Conservation (phyloP, 2,113 vertebrate species). For the Emydocephalus ijimae region DNA sequence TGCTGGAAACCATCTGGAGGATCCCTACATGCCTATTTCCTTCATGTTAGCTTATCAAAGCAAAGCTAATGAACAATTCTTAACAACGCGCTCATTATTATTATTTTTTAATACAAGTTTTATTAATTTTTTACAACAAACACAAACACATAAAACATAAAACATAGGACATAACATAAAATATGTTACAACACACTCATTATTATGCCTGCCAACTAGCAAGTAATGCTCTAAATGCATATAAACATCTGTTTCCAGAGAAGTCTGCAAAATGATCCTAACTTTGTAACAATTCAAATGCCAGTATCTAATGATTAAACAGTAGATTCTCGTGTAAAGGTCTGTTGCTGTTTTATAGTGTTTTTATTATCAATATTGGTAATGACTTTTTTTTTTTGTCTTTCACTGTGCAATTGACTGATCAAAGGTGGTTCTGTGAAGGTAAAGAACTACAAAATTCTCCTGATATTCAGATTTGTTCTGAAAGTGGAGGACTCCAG, state of each 20-base stretch:
- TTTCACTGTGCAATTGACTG: slow-evolving; percentile 43
- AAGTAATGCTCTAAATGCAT: not conserved
- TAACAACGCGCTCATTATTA: not conserved
- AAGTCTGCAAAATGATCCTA: not conserved
- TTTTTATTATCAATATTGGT: not conserved
- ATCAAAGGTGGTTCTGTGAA: slow-evolving; percentile 96
- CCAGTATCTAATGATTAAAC: not conserved
- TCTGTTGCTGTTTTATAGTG: slow-evolving; percentile 41
- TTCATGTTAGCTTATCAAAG: not conserved
- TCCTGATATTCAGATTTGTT: slow-evolving; percentile 88
- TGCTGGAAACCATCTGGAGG: not conserved
- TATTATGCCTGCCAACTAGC: not conserved
- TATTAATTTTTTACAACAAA: no score
- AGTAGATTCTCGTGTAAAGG: not conserved
- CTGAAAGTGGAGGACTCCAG: slow-evolving; percentile 81
- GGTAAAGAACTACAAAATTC: slow-evolving; percentile 87
- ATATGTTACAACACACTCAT: no score
- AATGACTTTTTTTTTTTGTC: slow-evolving; percentile 26
- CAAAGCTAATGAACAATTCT: not conserved
- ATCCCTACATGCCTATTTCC: not conserved
- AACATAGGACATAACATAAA: no score
- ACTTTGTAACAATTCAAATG: not conserved
- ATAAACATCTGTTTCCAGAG: not conserved
- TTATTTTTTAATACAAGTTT: no score
- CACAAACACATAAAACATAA: no score